A percentile compares a stretch with the other conserved stretches of the same genome.
Evolutionary conservation across 2,797 vertebrate species (phyloP).

Genomic region (Podarcis lilfordi): DNA sequence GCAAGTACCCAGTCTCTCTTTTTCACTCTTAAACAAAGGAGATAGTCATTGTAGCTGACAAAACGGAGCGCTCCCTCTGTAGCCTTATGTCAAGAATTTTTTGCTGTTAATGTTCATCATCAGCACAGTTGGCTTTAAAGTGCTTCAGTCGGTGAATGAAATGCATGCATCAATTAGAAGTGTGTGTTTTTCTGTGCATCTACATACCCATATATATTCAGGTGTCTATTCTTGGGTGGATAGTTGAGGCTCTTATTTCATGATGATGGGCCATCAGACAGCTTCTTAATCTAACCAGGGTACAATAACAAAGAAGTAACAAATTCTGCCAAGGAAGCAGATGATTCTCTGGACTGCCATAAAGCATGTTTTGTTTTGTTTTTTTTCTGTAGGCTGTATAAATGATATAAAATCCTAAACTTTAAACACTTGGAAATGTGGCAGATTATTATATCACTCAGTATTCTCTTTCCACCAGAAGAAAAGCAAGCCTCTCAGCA

Average conservation of each 20-base stretch:
- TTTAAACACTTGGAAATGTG: background rate
- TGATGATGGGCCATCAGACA: conserved; percentile 43
- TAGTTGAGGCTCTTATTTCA: conserved; percentile 28
- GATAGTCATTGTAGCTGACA: background rate
- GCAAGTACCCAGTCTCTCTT: background rate
- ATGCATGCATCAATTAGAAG: background rate
- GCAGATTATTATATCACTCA: background rate
- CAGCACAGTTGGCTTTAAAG: background rate
- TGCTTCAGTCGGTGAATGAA: conserved; percentile 9
- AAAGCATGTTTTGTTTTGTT: conserved; percentile 22
- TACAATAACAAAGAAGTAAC: conserved; percentile 48
- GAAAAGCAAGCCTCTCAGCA: background rate
- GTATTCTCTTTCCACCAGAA: background rate
- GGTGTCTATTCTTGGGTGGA: conserved; percentile 8
- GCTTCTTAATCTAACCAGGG: conserved; percentile 47
- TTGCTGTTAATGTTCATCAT: conserved; percentile 3
- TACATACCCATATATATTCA: background rate
- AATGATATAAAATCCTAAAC: conserved; percentile 28
- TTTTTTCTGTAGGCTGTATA: background rate
- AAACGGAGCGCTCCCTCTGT: background rate
- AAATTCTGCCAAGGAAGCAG: conserved; percentile 30
- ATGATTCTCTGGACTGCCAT: conserved; percentile 31
- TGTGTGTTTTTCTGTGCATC: background rate
- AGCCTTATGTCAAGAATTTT: background rate
- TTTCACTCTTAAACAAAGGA: background rate